Conservation (phyloP, 2,797 vertebrate genomes). For the Eospalax fontanierii region DNA sequence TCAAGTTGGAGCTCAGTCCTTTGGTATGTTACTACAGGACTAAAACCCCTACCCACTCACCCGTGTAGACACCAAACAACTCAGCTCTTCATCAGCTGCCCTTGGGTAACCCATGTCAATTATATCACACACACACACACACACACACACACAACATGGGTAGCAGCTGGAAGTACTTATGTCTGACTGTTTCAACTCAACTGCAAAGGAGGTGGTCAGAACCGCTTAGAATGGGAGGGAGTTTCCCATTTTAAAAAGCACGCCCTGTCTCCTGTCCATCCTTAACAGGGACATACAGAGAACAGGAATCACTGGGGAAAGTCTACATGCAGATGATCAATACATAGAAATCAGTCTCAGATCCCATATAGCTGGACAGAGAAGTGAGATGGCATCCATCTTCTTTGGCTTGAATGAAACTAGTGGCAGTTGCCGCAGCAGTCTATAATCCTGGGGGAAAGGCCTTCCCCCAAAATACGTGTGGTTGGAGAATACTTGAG, state of each 20-base stretch:
- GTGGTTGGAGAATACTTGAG: slow-evolving; percentile 1
- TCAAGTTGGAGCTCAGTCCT: neutral
- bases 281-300: neutral
- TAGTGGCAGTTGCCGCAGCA: neutral
- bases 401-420: neutral
- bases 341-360: neutral
- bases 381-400: neutral
- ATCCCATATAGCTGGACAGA: neutral
- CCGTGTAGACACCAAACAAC: neutral
- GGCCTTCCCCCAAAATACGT: neutral
- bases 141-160: neutral
- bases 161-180: slow-evolving; percentile 70
- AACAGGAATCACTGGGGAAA: neutral
- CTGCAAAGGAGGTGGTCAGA: neutral
- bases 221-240: neutral
- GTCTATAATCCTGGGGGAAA: neutral
- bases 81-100: neutral
- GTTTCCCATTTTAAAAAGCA: neutral
- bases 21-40: neutral
- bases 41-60: neutral
- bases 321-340: neutral
- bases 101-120: neutral
- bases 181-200: neutral
- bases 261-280: neutral
- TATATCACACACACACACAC: slow-evolving; percentile 36